Evolutionary conservation across 2,888 invertebrate genomes (phyloP).

Genomic region (Saturnia japonica): DNA sequence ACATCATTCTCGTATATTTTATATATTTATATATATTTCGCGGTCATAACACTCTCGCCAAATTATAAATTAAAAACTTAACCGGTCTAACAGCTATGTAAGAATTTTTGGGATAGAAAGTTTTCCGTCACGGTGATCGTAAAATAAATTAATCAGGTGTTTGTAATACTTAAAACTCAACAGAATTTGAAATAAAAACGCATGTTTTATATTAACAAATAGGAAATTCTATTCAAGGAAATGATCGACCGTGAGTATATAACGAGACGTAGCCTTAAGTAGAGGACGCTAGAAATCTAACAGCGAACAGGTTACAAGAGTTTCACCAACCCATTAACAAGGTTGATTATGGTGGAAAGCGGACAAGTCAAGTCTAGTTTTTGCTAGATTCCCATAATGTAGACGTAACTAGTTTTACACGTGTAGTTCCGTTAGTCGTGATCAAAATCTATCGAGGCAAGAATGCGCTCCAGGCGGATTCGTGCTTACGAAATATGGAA

Average conservation of each 20-base stretch:
- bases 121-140: slow-evolving; percentile 34
- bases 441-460: slow-evolving; percentile 66
- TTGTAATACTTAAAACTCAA: background rate
- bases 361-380: slow-evolving; percentile 67
- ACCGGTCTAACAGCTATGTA: slow-evolving; percentile 48
- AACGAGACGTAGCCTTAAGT: slow-evolving; percentile 34
- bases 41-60: slow-evolving; percentile 53
- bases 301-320: slow-evolving; percentile 55
- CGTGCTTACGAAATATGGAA: slow-evolving; percentile 70
- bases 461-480: slow-evolving; percentile 71
- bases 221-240: slow-evolving; percentile 27
- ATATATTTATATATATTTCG: slow-evolving; percentile 41
- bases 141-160: slow-evolving; percentile 16
- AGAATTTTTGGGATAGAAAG: slow-evolving; percentile 69
- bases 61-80: slow-evolving; percentile 57
- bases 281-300: slow-evolving; percentile 65
- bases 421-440: slow-evolving; percentile 60
- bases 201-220: background rate
- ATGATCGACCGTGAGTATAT: background rate
- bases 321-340: slow-evolving; percentile 78
- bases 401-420: slow-evolving; percentile 64
- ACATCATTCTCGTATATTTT: slow-evolving; percentile 30
- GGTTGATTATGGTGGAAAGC: slow-evolving; percentile 72
- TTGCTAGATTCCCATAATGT: slow-evolving; percentile 73
- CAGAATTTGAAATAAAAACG: background rate